Conservation (phyloP, 2,888 invertebrate genomes). For the Poecilobothrus nobilitatus region DNA sequence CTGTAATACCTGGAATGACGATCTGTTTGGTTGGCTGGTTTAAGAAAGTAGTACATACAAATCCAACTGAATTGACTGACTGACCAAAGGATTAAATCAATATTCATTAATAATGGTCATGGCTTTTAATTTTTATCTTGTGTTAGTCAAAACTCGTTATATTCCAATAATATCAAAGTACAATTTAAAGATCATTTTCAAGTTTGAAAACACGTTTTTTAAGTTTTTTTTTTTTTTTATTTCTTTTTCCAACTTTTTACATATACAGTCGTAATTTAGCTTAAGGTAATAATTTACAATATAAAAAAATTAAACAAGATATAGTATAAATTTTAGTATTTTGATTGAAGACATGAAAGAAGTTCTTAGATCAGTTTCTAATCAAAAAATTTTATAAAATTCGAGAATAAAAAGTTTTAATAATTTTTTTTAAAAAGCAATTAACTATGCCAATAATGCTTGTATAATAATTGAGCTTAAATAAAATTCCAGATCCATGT, state of each 20-base stretch:
- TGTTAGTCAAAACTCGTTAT: conserved; percentile 6
- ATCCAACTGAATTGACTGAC: not conserved
- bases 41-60: not conserved
- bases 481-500: too few species aligned
- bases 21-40: too few species aligned
- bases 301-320: not conserved
- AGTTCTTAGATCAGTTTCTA: not conserved
- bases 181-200: not conserved
- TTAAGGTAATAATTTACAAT: conserved; percentile 1
- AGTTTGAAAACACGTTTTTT: not conserved
- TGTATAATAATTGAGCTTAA: too few species aligned
- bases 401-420: not conserved
- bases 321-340: not conserved
- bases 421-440: too few species aligned
- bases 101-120: conserved; percentile 6
- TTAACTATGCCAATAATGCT: too few species aligned
- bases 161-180: conserved; percentile 1
- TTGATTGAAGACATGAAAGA: not conserved
- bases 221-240: not conserved
- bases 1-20: too few species aligned
- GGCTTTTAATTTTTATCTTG: conserved; percentile 2
- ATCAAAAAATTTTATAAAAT: not conserved
- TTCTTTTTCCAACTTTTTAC: not conserved
- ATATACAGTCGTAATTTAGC: conserved; percentile 1
- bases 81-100: conserved; percentile 3